Conservation (phyloP, 2,888 invertebrate genomes). For the Allolobophora icterica region DNA sequence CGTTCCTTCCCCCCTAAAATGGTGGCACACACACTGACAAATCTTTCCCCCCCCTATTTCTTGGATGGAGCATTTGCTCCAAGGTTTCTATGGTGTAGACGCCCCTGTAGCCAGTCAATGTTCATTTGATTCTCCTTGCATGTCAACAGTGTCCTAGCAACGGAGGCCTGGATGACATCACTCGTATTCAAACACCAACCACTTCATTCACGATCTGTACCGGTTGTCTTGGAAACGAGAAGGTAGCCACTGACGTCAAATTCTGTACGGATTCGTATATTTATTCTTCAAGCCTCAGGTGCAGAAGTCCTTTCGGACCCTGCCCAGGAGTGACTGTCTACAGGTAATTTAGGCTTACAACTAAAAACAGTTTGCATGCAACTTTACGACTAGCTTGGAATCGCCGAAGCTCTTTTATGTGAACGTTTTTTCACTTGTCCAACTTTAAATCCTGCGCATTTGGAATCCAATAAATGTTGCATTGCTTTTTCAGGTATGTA, state of each 20-base stretch:
- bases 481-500: no score
- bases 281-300: not conserved
- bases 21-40: no score
- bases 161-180: not conserved
- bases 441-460: not conserved
- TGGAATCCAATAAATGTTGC: no score
- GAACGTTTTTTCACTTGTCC: not conserved
- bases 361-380: not conserved
- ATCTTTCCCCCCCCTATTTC: no score
- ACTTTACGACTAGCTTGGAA: not conserved
- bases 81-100: no score
- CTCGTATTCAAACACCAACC: not conserved
- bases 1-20: no score
- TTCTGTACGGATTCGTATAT: not conserved
- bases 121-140: no score
- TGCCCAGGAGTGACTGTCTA: not conserved
- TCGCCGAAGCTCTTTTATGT: not conserved
- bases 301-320: not conserved
- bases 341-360: not conserved
- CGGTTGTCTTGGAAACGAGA: not conserved
- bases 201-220: not conserved
- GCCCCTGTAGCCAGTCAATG: no score
- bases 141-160: not conserved
- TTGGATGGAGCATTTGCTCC: no score
- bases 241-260: not conserved